Base-by-base conservation (phyloP, 2,797 vertebrate genomes). In the Oreortyx pictus region DNA sequence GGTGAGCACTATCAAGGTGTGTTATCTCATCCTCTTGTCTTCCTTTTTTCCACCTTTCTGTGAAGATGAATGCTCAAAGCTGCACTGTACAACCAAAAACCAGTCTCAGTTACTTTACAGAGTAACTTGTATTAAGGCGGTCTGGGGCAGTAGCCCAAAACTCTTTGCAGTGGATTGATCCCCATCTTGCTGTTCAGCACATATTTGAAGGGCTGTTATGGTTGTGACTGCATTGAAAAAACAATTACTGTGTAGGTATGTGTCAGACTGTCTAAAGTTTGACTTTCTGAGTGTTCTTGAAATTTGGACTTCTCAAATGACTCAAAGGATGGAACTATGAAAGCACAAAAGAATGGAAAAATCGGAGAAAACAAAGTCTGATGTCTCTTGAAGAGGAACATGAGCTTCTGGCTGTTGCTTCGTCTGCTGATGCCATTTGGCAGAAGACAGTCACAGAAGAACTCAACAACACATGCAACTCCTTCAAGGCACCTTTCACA, bases 291-390 rank as follows among this genome's bases (percentile, higher is more conserved):
- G 19, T 87, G 25, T 25, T 54, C 92, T 80, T 47, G 46, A 85
- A 90, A 75, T 87, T 71, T 72, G n/a, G 57, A 59, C 14, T 65
- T 80, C 75, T 82, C 52, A 72, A 87, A 41, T 75, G 17, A 80
- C 54, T 90, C 61, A 85, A 85, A 77, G 47, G 13, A 88, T 50
- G 79, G 68, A 86, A 92, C 65, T 59, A 9, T 82, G 65, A 92
- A 94, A 93, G 41, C 44, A 87, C 50, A 94, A 59, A 91, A 77
- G 7, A 84, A 90, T 43, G 68, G 76, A 74, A 95, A 90, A 95
- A 71, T 59, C 31, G 72, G 17, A 60, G 84, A 89, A 92, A 93
- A 93, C 25, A 80, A 83, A 81, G 25, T 74, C 62, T 65, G 52
- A 17, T 90, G 70, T 80, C 29, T 87, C 65, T 49, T 87, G 59